Evolutionary conservation across 2,797 vertebrate species (phyloP).

Genomic region (Anguilla megastoma): DNA sequence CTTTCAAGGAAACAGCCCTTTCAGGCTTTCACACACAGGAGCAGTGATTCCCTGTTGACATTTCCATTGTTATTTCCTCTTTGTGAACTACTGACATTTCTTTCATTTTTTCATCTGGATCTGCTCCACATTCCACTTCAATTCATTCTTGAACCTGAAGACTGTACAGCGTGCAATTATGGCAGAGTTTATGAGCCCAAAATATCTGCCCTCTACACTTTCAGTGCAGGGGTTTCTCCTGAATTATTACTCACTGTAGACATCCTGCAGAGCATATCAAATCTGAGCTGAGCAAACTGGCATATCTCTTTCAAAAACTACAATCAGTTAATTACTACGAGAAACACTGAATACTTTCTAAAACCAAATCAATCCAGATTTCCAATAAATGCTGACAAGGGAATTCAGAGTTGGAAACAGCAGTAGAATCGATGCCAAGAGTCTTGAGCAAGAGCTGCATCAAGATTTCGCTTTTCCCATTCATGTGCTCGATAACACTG

Average conservation of each 20-base stretch:
- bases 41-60: constrained; percentile 2
- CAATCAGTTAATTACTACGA: not conserved
- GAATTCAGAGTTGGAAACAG: not conserved
- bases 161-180: not conserved
- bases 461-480: constrained; percentile 18
- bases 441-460: not conserved
- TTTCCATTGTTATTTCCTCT: constrained; percentile 23
- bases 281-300: not conserved
- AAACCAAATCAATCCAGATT: not conserved
- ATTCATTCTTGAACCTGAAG: not conserved
- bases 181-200: not conserved
- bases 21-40: not conserved
- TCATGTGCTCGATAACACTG: not conserved
- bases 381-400: not conserved
- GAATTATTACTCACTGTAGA: not conserved
- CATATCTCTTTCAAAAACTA: not conserved
- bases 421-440: too few species aligned
- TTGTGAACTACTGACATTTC: constrained; percentile 22
- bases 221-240: not conserved
- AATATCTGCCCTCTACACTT: constrained; percentile 3
- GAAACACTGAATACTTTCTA: not conserved
- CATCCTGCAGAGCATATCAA: not conserved
- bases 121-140: not conserved
- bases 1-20: not conserved
- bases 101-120: not conserved